These are phyloP conservation scores for Tubulanus polymorphus DNA, from an alignment of 2,888 invertebrate genomes.

Conservation along the genomic window DNA sequence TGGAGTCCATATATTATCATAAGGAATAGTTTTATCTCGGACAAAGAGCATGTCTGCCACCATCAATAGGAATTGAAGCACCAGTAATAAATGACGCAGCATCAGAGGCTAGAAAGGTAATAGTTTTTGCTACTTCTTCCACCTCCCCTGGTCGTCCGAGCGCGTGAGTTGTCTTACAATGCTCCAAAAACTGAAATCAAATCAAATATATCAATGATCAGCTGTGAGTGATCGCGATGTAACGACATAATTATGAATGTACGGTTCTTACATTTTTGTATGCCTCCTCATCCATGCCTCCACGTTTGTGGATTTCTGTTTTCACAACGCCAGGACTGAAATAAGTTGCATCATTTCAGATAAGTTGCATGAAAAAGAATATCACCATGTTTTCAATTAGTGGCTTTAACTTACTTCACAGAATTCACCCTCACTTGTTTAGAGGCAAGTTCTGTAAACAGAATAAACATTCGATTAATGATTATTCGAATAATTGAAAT, in stretches of 20 bases:
- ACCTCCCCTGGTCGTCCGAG: neutral
- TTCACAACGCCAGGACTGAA: neutral
- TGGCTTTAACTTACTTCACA: constrained; percentile 73
- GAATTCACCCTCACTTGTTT: constrained; percentile 76
- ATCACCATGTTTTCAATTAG: too few relatives aligned
- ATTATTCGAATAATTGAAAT: too few relatives aligned
- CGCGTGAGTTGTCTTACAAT: neutral
- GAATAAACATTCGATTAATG: too few relatives aligned
- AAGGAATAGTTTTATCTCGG: neutral
- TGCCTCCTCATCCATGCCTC: constrained; percentile 1
- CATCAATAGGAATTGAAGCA: neutral
- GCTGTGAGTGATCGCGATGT: too few relatives aligned
- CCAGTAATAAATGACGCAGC: neutral
- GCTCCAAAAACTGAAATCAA: constrained; percentile 1
- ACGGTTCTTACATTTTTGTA: too few relatives aligned
- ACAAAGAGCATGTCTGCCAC: neutral
- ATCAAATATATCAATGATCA: too few relatives aligned
- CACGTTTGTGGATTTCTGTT: neutral
- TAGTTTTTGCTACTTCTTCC: neutral
- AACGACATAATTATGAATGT: too few relatives aligned
- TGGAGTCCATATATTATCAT: too few relatives aligned
- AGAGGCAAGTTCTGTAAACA: constrained; percentile 54
- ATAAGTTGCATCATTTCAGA: too few relatives aligned
- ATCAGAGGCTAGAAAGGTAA: neutral
- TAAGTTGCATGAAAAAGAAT: too few relatives aligned